A percentile compares a stretch with the other conserved stretches of the same genome.
These are phyloP conservation scores for Sorex araneus DNA, from an alignment of 2,113 vertebrate genomes.

Conservation along the genomic window DNA sequence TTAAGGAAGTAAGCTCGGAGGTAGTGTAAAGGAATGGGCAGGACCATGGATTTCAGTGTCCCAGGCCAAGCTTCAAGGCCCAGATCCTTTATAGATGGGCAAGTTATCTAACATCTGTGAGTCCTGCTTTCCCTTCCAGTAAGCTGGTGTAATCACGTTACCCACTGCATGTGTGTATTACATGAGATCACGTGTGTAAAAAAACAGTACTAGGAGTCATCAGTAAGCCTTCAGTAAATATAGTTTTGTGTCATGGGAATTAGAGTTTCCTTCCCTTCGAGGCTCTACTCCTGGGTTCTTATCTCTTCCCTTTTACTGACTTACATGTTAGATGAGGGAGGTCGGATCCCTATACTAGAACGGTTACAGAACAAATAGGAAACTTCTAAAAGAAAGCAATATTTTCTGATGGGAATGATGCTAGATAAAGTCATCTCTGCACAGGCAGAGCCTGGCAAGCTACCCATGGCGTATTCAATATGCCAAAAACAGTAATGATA, in stretches of 20 bases:
- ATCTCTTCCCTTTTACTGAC: slow-evolving; percentile 20
- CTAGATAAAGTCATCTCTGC: not conserved
- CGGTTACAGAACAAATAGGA: not conserved
- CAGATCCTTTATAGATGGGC: not conserved
- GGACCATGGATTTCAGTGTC: slow-evolving; percentile 21
- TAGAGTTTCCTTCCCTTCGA: not conserved
- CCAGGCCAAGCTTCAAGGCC: slow-evolving; percentile 15
- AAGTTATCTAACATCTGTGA: not conserved
- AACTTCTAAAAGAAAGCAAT: slow-evolving; percentile 35
- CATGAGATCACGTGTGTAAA: not conserved
- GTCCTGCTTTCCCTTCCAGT: not conserved
- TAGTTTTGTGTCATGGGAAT: slow-evolving; percentile 8
- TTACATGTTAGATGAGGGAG: not conserved
- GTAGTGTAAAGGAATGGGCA: not conserved
- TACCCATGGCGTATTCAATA: too few relatives aligned
- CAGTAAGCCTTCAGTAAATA: slow-evolving; percentile 17
- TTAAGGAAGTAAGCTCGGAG: slow-evolving; percentile 49
- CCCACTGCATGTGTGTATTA: not conserved
- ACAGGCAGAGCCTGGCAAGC: too few relatives aligned
- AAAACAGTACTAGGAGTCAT: not conserved
- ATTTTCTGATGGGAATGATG: slow-evolving; percentile 17
- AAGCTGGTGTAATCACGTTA: not conserved
- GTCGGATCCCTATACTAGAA: not conserved
- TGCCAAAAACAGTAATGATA: too few relatives aligned
- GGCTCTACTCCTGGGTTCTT: not conserved